Evolutionary conservation across 2,113 vertebrate species (phyloP), one percentile per base, ranked within the genome.

Genomic region (Lates calcarifer): DNA sequence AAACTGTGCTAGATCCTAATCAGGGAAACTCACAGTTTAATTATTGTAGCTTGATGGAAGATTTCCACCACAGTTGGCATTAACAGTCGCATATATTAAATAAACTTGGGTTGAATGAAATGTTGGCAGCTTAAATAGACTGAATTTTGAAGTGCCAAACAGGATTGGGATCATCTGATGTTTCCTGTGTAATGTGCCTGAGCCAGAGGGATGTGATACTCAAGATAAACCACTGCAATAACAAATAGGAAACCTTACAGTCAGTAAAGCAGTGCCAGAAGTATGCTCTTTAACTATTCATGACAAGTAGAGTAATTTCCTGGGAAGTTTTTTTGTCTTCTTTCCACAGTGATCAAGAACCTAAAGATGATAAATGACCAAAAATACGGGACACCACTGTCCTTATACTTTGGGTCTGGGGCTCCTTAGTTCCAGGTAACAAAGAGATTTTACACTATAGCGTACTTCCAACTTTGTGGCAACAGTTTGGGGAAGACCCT

Each of bases 51-150:
- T 61, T 39, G 68, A 82, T 80, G 81, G 83, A 79, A 80, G 37
- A 49, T 69, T 83, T 85, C 70, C 73, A 68, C 37, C 53, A 60
- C 60, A 18, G 13, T 68, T 68, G 67, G 67, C 45, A 11, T 71
- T 35, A 60, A 74, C 43, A 37, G 45, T 58, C 68, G 81, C 57
- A 72, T 81, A 77, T 77, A 74, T 83, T 82, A 70, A 79, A 76
- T 57, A 56, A 68, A 74, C 37, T 43, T 63, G 33, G 51, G 57
- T 76, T 65, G 47, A 79, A 77, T 78, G 41, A 69, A 63, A 70
- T 66, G 66, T 70, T 85, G 79, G 84, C 86, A 68, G 72, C 72
- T 73, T 14, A 2, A 41, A 22, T 4, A 8, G 37, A 41, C 24
- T 68, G 66, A 5, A n/a, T 63, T 57, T 24, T 24, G 35, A 73